Percentiles rank a stretch among this genome's conserved stretches.
phyloP scores from a whole-genome alignment of 92 coral and sea anemone species.

The Desmophyllum pertusum region DNA sequence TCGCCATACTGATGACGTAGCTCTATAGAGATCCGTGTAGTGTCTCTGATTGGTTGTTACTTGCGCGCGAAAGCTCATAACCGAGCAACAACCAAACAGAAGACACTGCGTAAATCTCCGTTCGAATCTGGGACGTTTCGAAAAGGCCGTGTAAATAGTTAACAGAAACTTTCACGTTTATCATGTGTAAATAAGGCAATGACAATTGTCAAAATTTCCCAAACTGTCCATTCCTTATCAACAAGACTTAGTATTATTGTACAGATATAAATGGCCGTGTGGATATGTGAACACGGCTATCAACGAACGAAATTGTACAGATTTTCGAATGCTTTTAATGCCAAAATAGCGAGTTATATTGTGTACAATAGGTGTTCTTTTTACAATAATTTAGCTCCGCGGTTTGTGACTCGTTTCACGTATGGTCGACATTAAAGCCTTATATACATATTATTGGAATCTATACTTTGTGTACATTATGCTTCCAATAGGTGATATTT shows the following conservation, averaged over 20 bases:
- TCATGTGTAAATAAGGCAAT: too few species aligned
- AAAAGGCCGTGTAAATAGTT: too few species aligned
- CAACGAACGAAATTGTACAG: neutral
- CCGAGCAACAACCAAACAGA: neutral
- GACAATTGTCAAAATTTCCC: neutral
- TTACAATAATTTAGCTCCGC: neutral
- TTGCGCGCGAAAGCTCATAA: neutral
- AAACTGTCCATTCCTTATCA: neutral
- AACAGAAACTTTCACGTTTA: too few species aligned
- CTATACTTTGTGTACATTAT: slow-evolving; percentile 30
- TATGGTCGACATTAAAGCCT: neutral
- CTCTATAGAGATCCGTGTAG: neutral
- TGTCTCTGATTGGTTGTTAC: neutral
- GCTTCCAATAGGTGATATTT: slow-evolving; percentile 31
- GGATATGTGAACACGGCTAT: neutral
- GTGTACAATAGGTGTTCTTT: neutral
- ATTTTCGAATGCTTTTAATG: neutral
- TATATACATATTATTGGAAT: slow-evolving; percentile 14
- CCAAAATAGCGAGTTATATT: neutral
- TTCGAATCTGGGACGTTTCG: too few species aligned
- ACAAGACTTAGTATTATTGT: neutral
- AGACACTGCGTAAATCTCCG: neutral
- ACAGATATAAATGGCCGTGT: neutral
- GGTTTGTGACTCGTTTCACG: neutral
- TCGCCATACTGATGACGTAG: neutral